phyloP scores from a whole-genome alignment of 2,888 invertebrate species.

The Acleris cristana region DNA sequence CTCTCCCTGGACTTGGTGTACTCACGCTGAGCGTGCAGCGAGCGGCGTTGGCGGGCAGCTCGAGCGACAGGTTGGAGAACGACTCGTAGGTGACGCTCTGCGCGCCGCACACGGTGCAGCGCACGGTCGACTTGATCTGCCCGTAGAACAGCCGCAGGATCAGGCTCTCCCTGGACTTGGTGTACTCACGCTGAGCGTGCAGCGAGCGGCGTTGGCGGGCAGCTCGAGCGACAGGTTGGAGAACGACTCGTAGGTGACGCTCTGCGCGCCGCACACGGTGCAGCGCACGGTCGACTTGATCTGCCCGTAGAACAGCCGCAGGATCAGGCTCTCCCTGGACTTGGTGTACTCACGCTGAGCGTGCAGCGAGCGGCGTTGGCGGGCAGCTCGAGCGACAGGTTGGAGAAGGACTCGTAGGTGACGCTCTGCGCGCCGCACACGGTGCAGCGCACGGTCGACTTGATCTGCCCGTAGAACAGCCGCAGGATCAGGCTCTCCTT shows the following conservation, averaged over 20 bases:
- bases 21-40: slow-evolving; percentile 86
- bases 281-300: slow-evolving; percentile 92
- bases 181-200: slow-evolving; percentile 83
- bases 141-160: no score
- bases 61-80: slow-evolving; percentile 93
- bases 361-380: slow-evolving; percentile 85
- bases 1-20: slow-evolving; percentile 85
- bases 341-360: slow-evolving; percentile 80
- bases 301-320: slow-evolving; percentile 93
- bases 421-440: slow-evolving; percentile 89
- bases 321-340: slow-evolving; percentile 88
- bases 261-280: slow-evolving; percentile 87
- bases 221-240: slow-evolving; percentile 93
- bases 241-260: slow-evolving; percentile 94
- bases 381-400: slow-evolving; percentile 91
- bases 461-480: slow-evolving; percentile 94
- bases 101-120: slow-evolving; percentile 88
- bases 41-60: slow-evolving; percentile 86
- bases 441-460: slow-evolving; percentile 91
- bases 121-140: no score
- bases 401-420: slow-evolving; percentile 94
- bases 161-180: slow-evolving; percentile 86
- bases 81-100: slow-evolving; percentile 93
- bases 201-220: slow-evolving; percentile 85
- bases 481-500: slow-evolving; percentile 89